phyloP scores from a whole-genome alignment of 2,113 vertebrate species.

The Pterophyllum scalare region DNA sequence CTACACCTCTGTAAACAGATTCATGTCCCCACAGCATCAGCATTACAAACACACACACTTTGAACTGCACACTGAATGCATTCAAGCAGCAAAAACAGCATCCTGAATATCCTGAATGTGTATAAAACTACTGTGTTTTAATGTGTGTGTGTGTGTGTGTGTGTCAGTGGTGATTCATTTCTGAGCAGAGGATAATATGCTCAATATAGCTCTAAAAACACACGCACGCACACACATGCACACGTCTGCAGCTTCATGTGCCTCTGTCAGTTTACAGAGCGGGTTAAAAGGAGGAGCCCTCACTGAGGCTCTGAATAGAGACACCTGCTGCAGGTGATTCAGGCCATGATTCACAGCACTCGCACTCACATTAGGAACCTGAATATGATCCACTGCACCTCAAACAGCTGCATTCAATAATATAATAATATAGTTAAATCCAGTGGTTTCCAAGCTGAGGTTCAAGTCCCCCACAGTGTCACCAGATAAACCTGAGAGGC shows the following conservation, averaged over 20 bases:
- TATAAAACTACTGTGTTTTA: constrained; percentile 9
- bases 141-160: neutral
- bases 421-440: neutral
- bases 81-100: constrained; percentile 18
- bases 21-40: constrained; percentile 1
- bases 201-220: constrained; percentile 24
- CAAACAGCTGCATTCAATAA: neutral
- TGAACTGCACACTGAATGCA: neutral
- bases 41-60: neutral
- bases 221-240: neutral
- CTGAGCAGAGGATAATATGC: constrained; percentile 33
- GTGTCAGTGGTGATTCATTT: constrained; percentile 30
- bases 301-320: neutral
- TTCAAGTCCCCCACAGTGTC: neutral
- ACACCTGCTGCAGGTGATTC: constrained; percentile 49
- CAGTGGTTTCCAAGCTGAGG: neutral
- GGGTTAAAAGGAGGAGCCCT: neutral
- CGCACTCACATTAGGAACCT: neutral
- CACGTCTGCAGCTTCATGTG: neutral
- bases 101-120: constrained; percentile 28
- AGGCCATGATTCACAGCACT: neutral
- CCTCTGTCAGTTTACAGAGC: neutral
- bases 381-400: too few relatives aligned
- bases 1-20: neutral
- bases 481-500: neutral